Evolutionary conservation across 1,140 invertebrate species (phyloP).

Genomic region (Meloidogyne hapla): DNA sequence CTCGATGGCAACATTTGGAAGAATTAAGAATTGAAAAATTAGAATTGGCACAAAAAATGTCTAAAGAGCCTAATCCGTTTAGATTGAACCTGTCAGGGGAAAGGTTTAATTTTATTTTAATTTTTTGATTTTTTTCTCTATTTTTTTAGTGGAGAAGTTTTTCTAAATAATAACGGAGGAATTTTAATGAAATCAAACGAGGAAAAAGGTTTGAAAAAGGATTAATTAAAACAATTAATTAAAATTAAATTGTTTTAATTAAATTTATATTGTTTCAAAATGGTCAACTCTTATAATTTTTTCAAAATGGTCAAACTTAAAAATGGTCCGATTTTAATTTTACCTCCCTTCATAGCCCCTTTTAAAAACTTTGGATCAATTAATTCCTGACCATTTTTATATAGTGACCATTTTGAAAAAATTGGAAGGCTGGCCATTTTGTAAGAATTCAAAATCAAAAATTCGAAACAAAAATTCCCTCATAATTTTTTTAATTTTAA

Average conservation of each 20-base stretch:
- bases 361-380: too few relatives aligned
- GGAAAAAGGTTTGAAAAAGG: slow-evolving; percentile 37
- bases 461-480: too few relatives aligned
- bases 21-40: slow-evolving; percentile 1
- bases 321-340: too few relatives aligned
- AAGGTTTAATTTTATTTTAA: neutral
- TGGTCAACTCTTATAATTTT: slow-evolving; percentile 1
- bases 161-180: slow-evolving; percentile 12
- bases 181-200: slow-evolving; percentile 30
- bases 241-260: too few relatives aligned
- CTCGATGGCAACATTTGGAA: slow-evolving; percentile 34
- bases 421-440: too few relatives aligned
- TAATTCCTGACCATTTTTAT: too few relatives aligned
- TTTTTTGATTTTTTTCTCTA: too few relatives aligned
- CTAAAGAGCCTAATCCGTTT: neutral
- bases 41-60: neutral
- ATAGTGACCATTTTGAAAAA: too few relatives aligned
- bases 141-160: neutral
- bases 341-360: too few relatives aligned
- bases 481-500: neutral
- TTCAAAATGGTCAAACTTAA: neutral
- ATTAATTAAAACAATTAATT: too few relatives aligned
- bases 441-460: too few relatives aligned
- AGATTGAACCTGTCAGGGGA: neutral
- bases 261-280: too few relatives aligned